Evolutionary conservation across 2,113 vertebrate species (phyloP), one percentile per base, ranked within the genome.

Genomic region (Semicossyphus pulcher): DNA sequence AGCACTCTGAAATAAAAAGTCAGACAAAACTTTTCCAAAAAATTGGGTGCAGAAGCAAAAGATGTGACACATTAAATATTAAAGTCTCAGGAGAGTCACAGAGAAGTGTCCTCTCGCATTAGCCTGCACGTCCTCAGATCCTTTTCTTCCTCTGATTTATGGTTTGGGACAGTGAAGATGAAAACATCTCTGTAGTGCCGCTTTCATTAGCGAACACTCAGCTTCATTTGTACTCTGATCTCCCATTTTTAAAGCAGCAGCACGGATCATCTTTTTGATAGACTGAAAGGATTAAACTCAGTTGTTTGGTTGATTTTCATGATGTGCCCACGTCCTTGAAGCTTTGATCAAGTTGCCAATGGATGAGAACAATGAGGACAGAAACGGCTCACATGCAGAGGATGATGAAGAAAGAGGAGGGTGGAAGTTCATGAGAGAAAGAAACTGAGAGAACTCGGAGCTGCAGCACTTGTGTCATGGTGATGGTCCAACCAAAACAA

Each of bases 51-150:
- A 39, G 78, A 76, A 77, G 52, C 32, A 61, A 72, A 81, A 32
- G 53, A 83, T 73, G 26, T 69, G 73, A 61, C 51, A 37, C 54
- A 80, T 81, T 25, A 85, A 89, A 81, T 78, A 83, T 82, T 82
- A n/a, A 76, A 49, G 28, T 57, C 56, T 79, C 60, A 21, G 2
- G 49, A 49, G 72, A 75, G 41, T 44, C 29, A 44, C 36, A 44
- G 51, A 58, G 28, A 57, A 72, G 68, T 59, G 45, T 60, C 63
- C 73, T 42, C 58, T 61, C 45, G 18, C 28, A 62, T 69, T 72
- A 59, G 41, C 53, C 34, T 29, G 34, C 36, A 52, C 56, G 54
- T 66, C 60, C 41, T 83, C n/a, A 48, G 47, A 85, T 80, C 69
- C 52, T 64, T 76, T 72, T 76, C 42, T 52, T 39, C 47, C 56